Conservation (phyloP, 1,140 invertebrate species). For the Drosophila malerkotliana region DNA sequence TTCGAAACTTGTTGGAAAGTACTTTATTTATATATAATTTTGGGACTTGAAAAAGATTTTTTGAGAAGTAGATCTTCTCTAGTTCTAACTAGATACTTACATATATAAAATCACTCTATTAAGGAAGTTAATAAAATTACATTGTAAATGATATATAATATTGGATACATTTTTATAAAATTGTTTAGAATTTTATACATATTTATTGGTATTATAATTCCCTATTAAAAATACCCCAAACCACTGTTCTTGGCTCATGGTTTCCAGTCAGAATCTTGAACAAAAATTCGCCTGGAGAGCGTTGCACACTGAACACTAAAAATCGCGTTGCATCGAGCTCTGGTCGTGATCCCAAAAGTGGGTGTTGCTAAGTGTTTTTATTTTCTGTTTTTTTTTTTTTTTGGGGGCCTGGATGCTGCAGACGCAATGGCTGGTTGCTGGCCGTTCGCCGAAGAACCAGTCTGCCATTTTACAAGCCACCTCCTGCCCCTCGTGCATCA, state of each 20-base stretch:
- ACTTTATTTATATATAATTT: too few species aligned
- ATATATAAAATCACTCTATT: too few species aligned
- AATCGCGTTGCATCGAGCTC: slow-evolving; percentile 20
- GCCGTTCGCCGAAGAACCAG: slow-evolving; percentile 51
- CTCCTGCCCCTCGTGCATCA: slow-evolving; percentile 58
- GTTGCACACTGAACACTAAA: slow-evolving; percentile 41
- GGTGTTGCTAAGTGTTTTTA: slow-evolving; percentile 73
- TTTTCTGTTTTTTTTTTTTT: slow-evolving; percentile 19
- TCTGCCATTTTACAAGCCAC: slow-evolving; percentile 75
- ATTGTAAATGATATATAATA: too few species aligned
- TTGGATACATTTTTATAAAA: too few species aligned
- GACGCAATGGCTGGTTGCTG: slow-evolving; percentile 70
- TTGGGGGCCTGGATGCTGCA: slow-evolving; percentile 60
- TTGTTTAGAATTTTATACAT: too few species aligned
- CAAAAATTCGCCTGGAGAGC: slow-evolving; percentile 2
- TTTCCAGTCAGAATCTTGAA: neutral
- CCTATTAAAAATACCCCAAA: neutral
- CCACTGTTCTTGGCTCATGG: slow-evolving; percentile 20
- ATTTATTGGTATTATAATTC: neutral
- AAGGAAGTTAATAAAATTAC: too few species aligned
- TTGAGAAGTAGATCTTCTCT: too few species aligned
- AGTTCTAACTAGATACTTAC: too few species aligned
- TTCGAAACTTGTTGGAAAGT: too few species aligned
- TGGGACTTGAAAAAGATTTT: too few species aligned
- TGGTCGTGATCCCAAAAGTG: slow-evolving; percentile 78